phyloP scores from a whole-genome alignment of 2,113 vertebrate genomes.

The Ictalurus punctatus region DNA sequence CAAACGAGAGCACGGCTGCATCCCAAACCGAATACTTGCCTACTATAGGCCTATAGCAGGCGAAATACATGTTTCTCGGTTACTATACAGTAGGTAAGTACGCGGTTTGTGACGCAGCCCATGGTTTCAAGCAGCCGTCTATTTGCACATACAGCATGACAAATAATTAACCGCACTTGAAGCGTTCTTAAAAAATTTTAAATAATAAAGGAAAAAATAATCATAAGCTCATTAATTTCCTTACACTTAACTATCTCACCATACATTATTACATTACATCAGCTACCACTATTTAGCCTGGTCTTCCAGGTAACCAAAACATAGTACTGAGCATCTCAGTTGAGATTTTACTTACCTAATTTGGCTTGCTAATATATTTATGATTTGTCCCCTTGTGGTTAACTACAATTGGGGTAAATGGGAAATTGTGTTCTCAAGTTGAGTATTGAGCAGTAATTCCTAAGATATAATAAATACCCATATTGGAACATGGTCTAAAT shows the following conservation, averaged over 20 bases:
- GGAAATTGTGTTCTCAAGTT: not conserved
- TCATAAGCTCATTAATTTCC: not conserved
- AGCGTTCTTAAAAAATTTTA: too few species aligned
- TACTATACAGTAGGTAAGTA: too few species aligned
- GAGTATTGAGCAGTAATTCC: not conserved
- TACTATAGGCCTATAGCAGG: too few species aligned
- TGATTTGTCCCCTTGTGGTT: not conserved
- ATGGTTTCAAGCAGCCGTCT: too few species aligned
- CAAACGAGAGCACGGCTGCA: too few species aligned
- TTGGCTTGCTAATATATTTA: not conserved
- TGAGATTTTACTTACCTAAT: not conserved
- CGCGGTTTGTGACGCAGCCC: too few species aligned
- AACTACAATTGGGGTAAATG: not conserved
- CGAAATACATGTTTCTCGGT: too few species aligned
- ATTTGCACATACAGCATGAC: too few species aligned
- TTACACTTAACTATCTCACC: not conserved
- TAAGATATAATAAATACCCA: not conserved
- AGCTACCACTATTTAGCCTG: not conserved
- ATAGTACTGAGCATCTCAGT: not conserved
- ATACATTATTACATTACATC: not conserved
- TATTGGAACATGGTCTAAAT: not conserved
- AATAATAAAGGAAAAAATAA: not conserved
- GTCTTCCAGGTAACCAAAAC: not conserved
- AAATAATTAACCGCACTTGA: too few species aligned
- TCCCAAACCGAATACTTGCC: too few species aligned